Conservation (phyloP, 2,888 invertebrate species). For the Sialis lutaria region DNA sequence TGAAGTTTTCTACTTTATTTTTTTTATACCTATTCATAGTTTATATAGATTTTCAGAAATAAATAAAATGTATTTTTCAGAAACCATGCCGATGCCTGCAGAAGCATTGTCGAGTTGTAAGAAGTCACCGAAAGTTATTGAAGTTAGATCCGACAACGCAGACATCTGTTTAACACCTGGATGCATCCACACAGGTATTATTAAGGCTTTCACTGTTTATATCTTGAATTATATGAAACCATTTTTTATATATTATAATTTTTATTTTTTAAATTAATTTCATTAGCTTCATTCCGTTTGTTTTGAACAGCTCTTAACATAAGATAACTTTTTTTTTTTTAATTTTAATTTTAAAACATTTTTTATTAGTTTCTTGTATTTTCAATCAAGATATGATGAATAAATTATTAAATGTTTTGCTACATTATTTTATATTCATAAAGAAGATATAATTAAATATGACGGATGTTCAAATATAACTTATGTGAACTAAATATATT, state of each 20-base stretch:
- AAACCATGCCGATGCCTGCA: slow-evolving; percentile 18
- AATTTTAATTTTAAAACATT: too few species aligned
- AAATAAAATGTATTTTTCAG: slow-evolving; percentile 6
- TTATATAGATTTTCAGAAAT: background rate
- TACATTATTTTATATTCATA: too few species aligned
- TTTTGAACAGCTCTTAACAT: too few species aligned
- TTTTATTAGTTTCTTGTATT: too few species aligned
- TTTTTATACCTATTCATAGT: slow-evolving; percentile 5
- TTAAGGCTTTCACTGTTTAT: slow-evolving; percentile 6
- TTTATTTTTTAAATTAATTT: background rate
- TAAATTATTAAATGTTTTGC: too few species aligned
- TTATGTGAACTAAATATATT: too few species aligned
- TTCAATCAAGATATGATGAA: too few species aligned
- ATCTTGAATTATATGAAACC: background rate
- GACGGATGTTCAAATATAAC: too few species aligned
- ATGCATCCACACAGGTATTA: slow-evolving; percentile 58
- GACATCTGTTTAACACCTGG: slow-evolving; percentile 53
- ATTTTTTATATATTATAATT: background rate
- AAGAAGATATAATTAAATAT: too few species aligned
- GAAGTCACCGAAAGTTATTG: slow-evolving; percentile 3
- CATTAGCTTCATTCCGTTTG: background rate
- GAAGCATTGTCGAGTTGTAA: slow-evolving; percentile 14
- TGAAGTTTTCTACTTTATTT: background rate
- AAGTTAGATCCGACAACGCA: slow-evolving; percentile 15
- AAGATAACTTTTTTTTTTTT: too few species aligned